Evolutionary conservation across 2,888 invertebrate species (phyloP), one percentile per base, ranked within the genome.

Genomic region (Leucophenga maculata): DNA sequence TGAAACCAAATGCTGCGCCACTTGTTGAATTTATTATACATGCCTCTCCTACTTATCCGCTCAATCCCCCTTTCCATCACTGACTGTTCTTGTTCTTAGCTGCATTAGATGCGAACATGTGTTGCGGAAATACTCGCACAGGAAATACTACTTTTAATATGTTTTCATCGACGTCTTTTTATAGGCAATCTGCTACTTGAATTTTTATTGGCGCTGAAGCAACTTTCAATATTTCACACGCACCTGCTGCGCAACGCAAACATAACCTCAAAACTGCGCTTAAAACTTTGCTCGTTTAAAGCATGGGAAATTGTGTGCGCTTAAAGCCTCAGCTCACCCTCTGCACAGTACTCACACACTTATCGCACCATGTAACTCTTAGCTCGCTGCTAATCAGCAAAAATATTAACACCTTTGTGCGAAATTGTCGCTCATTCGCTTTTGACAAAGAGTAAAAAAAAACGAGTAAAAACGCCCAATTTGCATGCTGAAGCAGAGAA

Each of bases 1-100:
- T 78, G 85, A 86, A 85, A 85, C 86, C 86, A 86, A 85, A 85
- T 85, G 86, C 78, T 74, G 76, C 77, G 62, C 48, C 62, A 64
- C 62, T 64, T 64, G 62, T 64, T 64, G 62, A 18, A 48, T 59
- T 59, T 31, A 31, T 32, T 26, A 57, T n/a, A 22, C 1, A 55
- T 14, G 11, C 14, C 55, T 6, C 22, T n/a, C 26, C 1, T 26
- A 20, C 22, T 22, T 13, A 31, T 2, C 18, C 59, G 32, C 32
- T n/a, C n/a, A n/a, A n/a, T n/a, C 6, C 6, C 6, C 59, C 32
- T 9, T 22, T 31, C 32, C 44, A 11, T 20, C 18, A 8, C 14
- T 48, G 13, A 14, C 39, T 64, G 16, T 2, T 13, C 8, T 26
- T 57, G 1, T 26, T 26, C 3, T 57, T 20, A 8, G 22, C 14